Conservation (phyloP, 2,797 vertebrate species). For the Sebastes trivittatus region DNA sequence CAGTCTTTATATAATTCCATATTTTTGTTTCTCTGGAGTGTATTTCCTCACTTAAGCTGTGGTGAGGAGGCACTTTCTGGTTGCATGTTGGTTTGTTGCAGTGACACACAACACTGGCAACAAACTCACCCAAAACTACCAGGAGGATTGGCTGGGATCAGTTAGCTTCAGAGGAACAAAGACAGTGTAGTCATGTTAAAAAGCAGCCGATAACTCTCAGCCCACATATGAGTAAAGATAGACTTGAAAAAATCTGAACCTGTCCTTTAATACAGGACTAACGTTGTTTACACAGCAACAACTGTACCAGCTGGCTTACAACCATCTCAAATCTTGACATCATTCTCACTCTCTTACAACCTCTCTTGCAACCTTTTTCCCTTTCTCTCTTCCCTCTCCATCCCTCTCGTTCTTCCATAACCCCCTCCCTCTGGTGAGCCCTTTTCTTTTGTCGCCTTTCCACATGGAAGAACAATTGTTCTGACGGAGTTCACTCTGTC, state of each 20-base stretch:
- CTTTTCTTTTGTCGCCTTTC: slow-evolving; percentile 81
- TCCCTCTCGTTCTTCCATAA: slow-evolving; percentile 19
- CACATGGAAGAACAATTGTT: slow-evolving; percentile 80
- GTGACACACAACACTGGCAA: neutral
- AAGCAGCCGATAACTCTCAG: neutral
- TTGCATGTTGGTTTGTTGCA: neutral
- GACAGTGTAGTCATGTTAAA: neutral
- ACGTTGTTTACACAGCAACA: slow-evolving; percentile 11
- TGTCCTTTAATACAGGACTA: neutral
- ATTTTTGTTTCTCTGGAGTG: neutral
- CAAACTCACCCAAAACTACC: neutral
- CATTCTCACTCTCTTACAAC: slow-evolving; percentile 12
- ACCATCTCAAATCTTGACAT: slow-evolving; percentile 37
- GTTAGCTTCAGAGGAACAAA: neutral
- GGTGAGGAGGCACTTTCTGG: neutral
- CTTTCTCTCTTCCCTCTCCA: slow-evolving; percentile 11
- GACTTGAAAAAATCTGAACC: neutral
- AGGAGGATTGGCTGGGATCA: neutral
- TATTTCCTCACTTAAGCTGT: neutral
- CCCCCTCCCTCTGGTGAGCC: slow-evolving; percentile 49
- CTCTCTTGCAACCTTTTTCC: slow-evolving; percentile 12
- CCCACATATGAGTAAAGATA: neutral
- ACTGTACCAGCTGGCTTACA: slow-evolving; percentile 14
- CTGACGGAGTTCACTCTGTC: slow-evolving; percentile 62
- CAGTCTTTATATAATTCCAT: neutral